These are phyloP conservation scores for Petrocephalus sullivani DNA, from an alignment of 2,797 vertebrate genomes.

Conservation along the genomic window DNA sequence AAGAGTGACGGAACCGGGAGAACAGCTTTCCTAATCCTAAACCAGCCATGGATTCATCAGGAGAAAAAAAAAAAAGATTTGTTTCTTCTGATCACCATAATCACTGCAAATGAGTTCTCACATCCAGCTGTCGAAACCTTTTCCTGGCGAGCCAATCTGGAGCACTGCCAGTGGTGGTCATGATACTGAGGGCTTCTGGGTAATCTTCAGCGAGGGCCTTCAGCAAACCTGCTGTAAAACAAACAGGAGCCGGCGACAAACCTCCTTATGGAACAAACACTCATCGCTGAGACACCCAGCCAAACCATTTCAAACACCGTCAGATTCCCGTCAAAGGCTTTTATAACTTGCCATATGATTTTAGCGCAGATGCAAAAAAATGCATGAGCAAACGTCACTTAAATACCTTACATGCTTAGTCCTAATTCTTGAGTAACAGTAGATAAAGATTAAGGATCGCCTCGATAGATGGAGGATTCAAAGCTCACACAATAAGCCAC, in stretches of 20 bases:
- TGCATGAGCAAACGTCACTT: background rate
- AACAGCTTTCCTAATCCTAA: background rate
- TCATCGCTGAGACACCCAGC: background rate
- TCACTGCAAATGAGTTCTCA: slow-evolving; percentile 6
- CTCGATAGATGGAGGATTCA: background rate
- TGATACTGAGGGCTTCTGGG: background rate
- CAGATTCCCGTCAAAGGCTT: background rate
- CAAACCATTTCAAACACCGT: background rate
- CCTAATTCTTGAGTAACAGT: background rate
- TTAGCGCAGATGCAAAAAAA: background rate
- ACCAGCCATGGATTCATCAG: background rate
- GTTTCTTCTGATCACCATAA: slow-evolving; percentile 7
- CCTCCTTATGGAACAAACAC: background rate
- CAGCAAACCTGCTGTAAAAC: background rate
- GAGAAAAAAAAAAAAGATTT: background rate
- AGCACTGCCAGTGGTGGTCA: background rate
- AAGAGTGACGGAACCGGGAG: background rate
- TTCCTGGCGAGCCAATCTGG: slow-evolving; percentile 2
- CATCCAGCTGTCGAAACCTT: slow-evolving; percentile 14
- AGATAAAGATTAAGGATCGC: background rate
- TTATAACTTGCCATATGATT: slow-evolving; percentile 1
- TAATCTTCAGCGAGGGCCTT: background rate
- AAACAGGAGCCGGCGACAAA: background rate
- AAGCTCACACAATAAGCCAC: background rate
- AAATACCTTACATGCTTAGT: background rate